Evolutionary conservation across 2,113 vertebrate species (phyloP).

Genomic region (Sander vitreus): DNA sequence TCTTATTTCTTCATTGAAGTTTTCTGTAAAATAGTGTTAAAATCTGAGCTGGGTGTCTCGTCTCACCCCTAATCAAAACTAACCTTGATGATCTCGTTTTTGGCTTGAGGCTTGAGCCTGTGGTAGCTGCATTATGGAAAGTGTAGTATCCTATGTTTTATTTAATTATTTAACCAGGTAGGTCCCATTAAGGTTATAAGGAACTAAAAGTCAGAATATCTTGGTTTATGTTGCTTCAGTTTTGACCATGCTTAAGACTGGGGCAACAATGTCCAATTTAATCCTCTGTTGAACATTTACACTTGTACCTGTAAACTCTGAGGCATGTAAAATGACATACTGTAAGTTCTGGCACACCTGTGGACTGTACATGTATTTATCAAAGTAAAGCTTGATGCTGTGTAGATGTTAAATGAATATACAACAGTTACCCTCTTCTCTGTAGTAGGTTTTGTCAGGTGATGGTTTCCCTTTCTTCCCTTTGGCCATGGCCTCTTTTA

Average conservation of each 20-base stretch:
- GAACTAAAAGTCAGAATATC: not conserved
- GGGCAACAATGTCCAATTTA: not conserved
- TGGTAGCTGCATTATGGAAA: not conserved
- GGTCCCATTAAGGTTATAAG: not conserved
- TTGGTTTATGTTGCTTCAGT: not conserved
- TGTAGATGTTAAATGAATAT: not conserved
- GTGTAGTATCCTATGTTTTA: not conserved
- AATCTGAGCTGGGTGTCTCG: too few species aligned
- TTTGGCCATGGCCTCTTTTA: conserved; percentile 80
- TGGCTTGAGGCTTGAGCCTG: not conserved
- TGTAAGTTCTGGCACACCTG: too few species aligned
- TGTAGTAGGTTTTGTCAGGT: conserved; percentile 76
- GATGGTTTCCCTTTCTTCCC: conserved; percentile 41
- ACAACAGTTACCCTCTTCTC: conserved; percentile 74
- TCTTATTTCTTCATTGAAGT: too few species aligned
- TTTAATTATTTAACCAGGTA: not conserved
- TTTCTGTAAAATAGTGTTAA: too few species aligned
- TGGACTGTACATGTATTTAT: not conserved
- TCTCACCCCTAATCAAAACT: too few species aligned
- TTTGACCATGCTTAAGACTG: too few species aligned
- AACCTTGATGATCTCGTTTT: not conserved
- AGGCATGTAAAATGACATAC: too few species aligned
- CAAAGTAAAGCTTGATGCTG: not conserved
- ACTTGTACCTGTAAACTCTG: not conserved
- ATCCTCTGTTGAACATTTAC: too few species aligned